A percentile compares a stretch with the other conserved stretches of the same genome.
These are phyloP conservation scores for Apis florea DNA, from an alignment of 1,140 invertebrate species.

Conservation along the genomic window DNA sequence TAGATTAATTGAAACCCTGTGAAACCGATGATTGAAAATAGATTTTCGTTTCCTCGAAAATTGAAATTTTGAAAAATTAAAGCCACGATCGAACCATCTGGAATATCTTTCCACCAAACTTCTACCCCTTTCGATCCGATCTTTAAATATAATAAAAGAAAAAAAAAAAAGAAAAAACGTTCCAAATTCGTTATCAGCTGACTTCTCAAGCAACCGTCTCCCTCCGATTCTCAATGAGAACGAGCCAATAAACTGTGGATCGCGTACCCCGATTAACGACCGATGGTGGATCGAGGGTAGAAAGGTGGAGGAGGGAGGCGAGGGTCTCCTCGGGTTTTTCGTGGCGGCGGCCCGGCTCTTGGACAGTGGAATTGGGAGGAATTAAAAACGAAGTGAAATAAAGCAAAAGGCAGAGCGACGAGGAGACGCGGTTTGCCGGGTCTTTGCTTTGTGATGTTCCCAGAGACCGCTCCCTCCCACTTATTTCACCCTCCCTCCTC, in stretches of 20 bases:
- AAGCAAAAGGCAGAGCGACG: conserved; percentile 66
- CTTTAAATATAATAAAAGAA: too few relatives aligned
- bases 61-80: too few relatives aligned
- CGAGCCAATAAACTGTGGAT: neutral
- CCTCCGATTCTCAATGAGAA: neutral
- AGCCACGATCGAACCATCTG: too few relatives aligned
- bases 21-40: too few relatives aligned
- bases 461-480: conserved; percentile 57
- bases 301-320: conserved; percentile 2
- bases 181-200: neutral
- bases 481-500: conserved; percentile 32
- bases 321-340: conserved; percentile 47
- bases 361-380: conserved; percentile 71
- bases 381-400: conserved; percentile 73
- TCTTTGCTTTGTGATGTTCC: conserved; percentile 72
- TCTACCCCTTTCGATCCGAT: too few relatives aligned
- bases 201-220: neutral
- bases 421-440: conserved; percentile 49
- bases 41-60: too few relatives aligned
- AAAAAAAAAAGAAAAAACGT: too few relatives aligned
- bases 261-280: neutral
- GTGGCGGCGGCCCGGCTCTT: conserved; percentile 47
- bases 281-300: neutral
- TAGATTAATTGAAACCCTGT: too few relatives aligned
- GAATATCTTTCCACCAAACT: too few relatives aligned